A percentile compares a stretch with the other conserved stretches of the same genome.
Evolutionary conservation across 2,113 vertebrate genomes (phyloP).

Genomic region (Peromyscus polionotus): DNA sequence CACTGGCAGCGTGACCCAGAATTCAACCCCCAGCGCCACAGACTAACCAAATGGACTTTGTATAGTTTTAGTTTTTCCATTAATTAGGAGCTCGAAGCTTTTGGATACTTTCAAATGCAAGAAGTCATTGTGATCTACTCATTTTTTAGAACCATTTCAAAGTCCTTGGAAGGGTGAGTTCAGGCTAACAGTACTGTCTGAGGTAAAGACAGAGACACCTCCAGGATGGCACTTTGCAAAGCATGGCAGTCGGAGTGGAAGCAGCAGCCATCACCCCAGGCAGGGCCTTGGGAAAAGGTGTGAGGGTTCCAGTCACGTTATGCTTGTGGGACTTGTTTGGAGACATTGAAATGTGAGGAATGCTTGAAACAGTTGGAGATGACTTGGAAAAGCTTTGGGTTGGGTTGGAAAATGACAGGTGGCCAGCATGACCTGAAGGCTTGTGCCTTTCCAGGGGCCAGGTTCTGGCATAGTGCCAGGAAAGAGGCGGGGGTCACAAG

Average conservation of each 20-base stretch:
- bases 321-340: not conserved
- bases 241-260: no score
- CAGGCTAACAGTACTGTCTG: not conserved
- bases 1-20: not conserved
- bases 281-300: not conserved
- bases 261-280: not conserved
- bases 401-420: accelerated
- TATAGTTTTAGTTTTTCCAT: conserved; percentile 16
- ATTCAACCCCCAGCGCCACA: not conserved
- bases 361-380: not conserved
- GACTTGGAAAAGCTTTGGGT: not conserved
- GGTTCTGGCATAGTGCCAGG: not conserved
- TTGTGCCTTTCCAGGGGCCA: not conserved
- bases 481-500: not conserved
- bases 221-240: not conserved
- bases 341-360: not conserved
- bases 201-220: not conserved
- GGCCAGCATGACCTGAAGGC: not conserved
- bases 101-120: not conserved
- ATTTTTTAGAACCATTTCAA: conserved; percentile 5
- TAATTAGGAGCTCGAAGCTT: not conserved
- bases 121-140: not conserved
- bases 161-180: not conserved
- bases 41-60: not conserved
- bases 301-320: not conserved